phyloP scores from a whole-genome alignment of 2,113 vertebrate genomes.

The Dipodomys stephensi region DNA sequence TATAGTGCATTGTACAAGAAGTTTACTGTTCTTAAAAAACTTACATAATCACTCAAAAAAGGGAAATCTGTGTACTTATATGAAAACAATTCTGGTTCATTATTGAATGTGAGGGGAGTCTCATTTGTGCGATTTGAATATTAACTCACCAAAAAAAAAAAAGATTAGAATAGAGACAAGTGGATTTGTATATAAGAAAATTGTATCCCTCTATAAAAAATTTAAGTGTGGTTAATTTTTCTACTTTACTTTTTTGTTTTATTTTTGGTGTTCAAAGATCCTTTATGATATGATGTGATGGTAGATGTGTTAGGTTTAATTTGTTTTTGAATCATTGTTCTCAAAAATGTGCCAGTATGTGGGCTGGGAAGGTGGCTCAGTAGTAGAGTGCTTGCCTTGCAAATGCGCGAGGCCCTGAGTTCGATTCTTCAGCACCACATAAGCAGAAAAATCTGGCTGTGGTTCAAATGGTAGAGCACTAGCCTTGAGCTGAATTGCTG shows the following conservation, averaged over 20 bases:
- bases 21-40: not conserved
- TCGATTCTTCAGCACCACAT: no score
- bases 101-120: not conserved
- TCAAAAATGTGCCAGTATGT: not conserved
- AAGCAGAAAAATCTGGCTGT: no score
- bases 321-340: constrained; percentile 45
- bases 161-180: not conserved
- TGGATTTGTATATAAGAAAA: not conserved
- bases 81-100: constrained; percentile 1
- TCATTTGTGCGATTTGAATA: not conserved
- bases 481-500: no score
- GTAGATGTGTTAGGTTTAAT: not conserved
- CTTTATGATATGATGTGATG: constrained; percentile 24
- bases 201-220: not conserved
- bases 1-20: not conserved
- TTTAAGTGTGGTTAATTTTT: not conserved
- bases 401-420: no score
- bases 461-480: no score
- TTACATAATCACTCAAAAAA: not conserved
- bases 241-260: not conserved
- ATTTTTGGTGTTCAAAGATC: constrained; percentile 10
- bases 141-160: not conserved
- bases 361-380: no score
- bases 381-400: no score
- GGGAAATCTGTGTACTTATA: not conserved